These are phyloP conservation scores for Xiphophorus hellerii DNA, from an alignment of 2,113 vertebrate genomes.

Conservation along the genomic window DNA sequence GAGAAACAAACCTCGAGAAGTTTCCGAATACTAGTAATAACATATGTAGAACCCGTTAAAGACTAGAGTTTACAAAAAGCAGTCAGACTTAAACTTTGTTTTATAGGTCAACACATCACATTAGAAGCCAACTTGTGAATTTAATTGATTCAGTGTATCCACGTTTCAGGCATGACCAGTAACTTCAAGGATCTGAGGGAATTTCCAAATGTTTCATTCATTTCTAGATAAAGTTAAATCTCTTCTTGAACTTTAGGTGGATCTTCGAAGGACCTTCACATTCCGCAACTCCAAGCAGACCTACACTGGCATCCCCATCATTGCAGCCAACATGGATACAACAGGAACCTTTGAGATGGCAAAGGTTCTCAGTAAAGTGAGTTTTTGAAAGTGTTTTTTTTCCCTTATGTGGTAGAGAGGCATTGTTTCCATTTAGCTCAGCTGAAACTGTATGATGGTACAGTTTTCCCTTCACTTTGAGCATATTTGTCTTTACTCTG, in stretches of 20 bases:
- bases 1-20: not conserved
- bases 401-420: not conserved
- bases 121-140: not conserved
- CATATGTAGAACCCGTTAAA: too few species aligned
- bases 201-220: not conserved
- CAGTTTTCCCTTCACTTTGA: too few species aligned
- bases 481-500: not conserved
- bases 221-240: not conserved
- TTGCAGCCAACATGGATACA: conserved; percentile 99
- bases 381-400: conserved; percentile 4
- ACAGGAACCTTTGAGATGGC: conserved; percentile 99
- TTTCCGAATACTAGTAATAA: too few species aligned
- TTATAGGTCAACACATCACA: conserved; percentile 38
- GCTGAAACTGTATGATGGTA: too few species aligned
- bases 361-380: conserved; percentile 90
- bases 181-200: not conserved
- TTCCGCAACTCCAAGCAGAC: conserved; percentile 99
- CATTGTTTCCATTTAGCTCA: not conserved
- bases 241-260: conserved; percentile 81
- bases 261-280: conserved; percentile 91
- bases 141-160: conserved; percentile 61
- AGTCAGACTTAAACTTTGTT: too few species aligned
- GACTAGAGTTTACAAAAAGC: too few species aligned
- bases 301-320: conserved; percentile 94
- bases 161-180: not conserved